These are phyloP conservation scores for Mesembrinibis cayennensis DNA, from an alignment of 2,113 vertebrate species.

Conservation along the genomic window DNA sequence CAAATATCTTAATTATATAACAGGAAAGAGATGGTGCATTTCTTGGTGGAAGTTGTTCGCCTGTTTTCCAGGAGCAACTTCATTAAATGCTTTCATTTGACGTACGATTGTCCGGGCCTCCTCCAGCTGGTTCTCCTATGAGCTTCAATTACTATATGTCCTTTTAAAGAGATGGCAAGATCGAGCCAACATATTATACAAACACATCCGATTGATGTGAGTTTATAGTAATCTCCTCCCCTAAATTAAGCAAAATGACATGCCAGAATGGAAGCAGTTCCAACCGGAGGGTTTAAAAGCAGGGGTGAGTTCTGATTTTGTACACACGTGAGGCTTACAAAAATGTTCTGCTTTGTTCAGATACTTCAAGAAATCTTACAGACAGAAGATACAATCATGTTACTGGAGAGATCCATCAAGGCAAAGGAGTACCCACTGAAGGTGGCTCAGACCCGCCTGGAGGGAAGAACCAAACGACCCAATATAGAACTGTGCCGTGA, in stretches of 20 bases:
- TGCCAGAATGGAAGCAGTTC: not conserved
- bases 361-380: conserved; percentile 76
- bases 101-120: not conserved
- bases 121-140: not conserved
- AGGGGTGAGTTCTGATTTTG: not conserved
- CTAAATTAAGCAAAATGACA: not conserved
- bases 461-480: conserved; percentile 58
- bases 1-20: not conserved
- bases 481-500: conserved; percentile 70
- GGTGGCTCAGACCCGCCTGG: conserved; percentile 67
- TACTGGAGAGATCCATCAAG: conserved; percentile 68
- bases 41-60: not conserved
- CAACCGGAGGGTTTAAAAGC: not conserved
- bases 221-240: not conserved
- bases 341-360: conserved; percentile 25
- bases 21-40: not conserved
- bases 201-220: not conserved
- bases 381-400: conserved; percentile 70
- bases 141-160: not conserved
- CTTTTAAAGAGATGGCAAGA: not conserved
- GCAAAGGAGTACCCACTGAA: conserved; percentile 72
- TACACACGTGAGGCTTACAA: not conserved
- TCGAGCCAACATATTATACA: not conserved
- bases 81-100: not conserved
- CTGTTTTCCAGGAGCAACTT: not conserved